Evolutionary conservation across 2,797 vertebrate species (phyloP).

Genomic region (Gymnodraco acuticeps): DNA sequence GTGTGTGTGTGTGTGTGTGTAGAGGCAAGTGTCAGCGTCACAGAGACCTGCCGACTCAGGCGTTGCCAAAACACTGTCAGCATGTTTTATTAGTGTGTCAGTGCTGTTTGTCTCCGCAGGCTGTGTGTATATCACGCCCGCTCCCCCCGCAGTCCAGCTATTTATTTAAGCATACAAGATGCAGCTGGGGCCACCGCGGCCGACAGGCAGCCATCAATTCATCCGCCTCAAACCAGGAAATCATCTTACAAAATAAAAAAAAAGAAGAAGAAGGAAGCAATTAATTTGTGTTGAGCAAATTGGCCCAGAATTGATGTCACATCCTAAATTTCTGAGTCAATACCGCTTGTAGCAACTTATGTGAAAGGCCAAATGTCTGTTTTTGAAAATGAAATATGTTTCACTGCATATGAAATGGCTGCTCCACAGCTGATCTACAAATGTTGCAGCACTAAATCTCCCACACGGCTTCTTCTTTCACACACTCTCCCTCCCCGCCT

Average conservation of each 20-base stretch:
- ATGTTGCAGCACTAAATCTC: conserved; percentile 60
- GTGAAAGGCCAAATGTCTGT: conserved; percentile 52
- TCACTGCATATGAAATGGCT: conserved; percentile 44
- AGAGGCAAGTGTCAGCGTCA: conserved; percentile 65
- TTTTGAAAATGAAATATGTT: conserved; percentile 56
- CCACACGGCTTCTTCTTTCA: conserved; percentile 20
- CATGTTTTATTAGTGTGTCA: conserved; percentile 80
- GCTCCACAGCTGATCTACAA: conserved; percentile 62
- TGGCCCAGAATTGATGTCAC: conserved; percentile 64
- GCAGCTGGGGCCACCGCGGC: conserved; percentile 41
- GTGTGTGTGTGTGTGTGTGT: conserved; percentile 30
- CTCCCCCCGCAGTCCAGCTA: conserved; percentile 56
- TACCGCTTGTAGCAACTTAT: conserved; percentile 32
- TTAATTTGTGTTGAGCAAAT: conserved; percentile 67
- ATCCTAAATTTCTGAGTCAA: conserved; percentile 47
- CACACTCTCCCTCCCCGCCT: not conserved
- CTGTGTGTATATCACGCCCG: conserved; percentile 64
- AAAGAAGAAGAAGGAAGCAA: conserved; percentile 19
- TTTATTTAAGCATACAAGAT: conserved; percentile 74
- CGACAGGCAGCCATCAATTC: conserved; percentile 71
- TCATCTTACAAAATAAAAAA: conserved; percentile 39
- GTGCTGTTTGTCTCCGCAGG: conserved; percentile 74
- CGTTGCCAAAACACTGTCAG: conserved; percentile 81
- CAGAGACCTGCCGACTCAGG: conserved; percentile 74
- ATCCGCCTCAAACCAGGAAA: conserved; percentile 52